These are phyloP conservation scores for Spatulosminthurus flaviceps DNA, from an alignment of 2,888 invertebrate species.

Conservation along the genomic window DNA sequence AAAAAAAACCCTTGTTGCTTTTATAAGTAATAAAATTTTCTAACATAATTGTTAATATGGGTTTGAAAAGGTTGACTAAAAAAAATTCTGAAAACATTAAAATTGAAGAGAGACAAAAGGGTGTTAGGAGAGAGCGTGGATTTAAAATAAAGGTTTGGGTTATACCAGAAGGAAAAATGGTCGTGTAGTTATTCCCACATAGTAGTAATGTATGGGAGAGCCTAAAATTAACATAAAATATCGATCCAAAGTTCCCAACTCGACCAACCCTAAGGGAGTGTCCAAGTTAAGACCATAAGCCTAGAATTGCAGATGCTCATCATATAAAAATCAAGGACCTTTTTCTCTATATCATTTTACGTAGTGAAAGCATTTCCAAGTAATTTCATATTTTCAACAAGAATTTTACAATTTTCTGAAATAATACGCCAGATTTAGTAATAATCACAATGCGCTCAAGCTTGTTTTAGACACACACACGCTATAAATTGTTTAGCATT, in stretches of 20 bases:
- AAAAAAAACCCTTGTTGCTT: too few relatives aligned
- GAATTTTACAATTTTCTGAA: too few relatives aligned
- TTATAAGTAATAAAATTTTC: too few relatives aligned
- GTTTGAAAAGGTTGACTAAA: too few relatives aligned
- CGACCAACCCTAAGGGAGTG: constrained; percentile 27
- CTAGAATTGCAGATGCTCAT: constrained; percentile 28
- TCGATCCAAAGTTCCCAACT: constrained; percentile 21
- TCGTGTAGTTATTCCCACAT: neutral
- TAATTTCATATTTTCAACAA: neutral
- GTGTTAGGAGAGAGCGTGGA: neutral
- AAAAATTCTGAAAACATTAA: too few relatives aligned
- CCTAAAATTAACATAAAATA: constrained; percentile 30
- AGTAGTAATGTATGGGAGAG: constrained; percentile 10
- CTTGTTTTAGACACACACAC: neutral
- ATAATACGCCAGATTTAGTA: neutral
- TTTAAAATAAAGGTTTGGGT: neutral
- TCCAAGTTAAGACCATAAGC: constrained; percentile 28
- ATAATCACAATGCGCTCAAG: neutral
- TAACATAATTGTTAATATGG: too few relatives aligned
- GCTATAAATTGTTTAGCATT: neutral
- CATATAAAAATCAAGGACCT: neutral
- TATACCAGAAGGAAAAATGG: neutral
- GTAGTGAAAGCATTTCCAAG: neutral
- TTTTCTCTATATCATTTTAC: neutral
- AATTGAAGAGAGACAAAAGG: too few relatives aligned